phyloP scores from a whole-genome alignment of 1,140 invertebrate genomes.

The Drosophila seguyi region DNA sequence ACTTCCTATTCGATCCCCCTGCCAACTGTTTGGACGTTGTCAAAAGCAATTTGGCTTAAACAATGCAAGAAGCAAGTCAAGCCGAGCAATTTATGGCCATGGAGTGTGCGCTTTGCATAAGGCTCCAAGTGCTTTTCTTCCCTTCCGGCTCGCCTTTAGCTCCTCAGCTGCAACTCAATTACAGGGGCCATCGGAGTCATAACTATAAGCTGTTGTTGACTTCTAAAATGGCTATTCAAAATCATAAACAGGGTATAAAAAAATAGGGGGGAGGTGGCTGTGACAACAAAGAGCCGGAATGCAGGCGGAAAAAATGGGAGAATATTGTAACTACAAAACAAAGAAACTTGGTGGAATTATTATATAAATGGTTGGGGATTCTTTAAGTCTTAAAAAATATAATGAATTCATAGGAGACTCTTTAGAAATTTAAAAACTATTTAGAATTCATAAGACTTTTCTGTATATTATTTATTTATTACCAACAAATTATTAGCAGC shows the following conservation, averaged over 20 bases:
- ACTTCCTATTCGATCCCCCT: slow-evolving; percentile 31
- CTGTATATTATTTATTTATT: background rate
- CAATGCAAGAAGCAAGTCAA: slow-evolving; percentile 64
- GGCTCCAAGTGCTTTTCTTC: background rate
- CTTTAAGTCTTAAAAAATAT: background rate
- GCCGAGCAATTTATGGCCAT: slow-evolving; percentile 57
- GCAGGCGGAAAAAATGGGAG: background rate
- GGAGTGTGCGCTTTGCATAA: slow-evolving; percentile 39
- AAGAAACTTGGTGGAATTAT: background rate
- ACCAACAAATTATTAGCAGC: background rate
- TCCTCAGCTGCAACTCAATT: slow-evolving; percentile 68
- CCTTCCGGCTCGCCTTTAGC: background rate
- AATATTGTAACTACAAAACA: background rate
- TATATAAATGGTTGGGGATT: background rate
- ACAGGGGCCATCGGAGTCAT: slow-evolving; percentile 56
- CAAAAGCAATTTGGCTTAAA: slow-evolving; percentile 78
- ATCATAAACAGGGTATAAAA: slow-evolving; percentile 34
- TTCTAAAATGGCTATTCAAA: slow-evolving; percentile 58
- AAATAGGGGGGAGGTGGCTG: background rate
- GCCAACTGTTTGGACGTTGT: slow-evolving; percentile 23
- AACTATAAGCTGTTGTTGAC: slow-evolving; percentile 61
- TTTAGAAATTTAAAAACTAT: background rate
- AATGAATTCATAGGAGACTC: background rate
- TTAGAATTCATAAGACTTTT: background rate
- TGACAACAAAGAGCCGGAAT: slow-evolving; percentile 17